phyloP scores from a whole-genome alignment of 2,888 invertebrate species.

The Tinea semifulvella region DNA sequence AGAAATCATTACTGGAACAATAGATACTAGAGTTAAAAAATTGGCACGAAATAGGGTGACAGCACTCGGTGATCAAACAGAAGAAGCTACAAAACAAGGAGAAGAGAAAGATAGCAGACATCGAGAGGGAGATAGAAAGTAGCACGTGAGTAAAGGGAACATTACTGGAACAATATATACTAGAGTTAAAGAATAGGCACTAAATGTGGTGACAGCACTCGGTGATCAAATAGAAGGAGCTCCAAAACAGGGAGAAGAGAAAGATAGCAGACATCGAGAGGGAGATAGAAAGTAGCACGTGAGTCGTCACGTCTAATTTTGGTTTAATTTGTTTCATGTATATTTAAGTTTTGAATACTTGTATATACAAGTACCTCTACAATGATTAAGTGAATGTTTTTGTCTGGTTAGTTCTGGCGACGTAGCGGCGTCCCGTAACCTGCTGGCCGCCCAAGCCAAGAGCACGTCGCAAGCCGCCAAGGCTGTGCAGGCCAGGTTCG shows the following conservation, averaged over 20 bases:
- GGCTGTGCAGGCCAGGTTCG: slow-evolving; percentile 36
- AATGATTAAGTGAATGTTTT: not conserved
- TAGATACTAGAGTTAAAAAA: slow-evolving; percentile 33
- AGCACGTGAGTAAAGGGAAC: slow-evolving; percentile 49
- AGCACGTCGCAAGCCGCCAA: slow-evolving; percentile 25
- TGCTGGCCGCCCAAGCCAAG: slow-evolving; percentile 25
- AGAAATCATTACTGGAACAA: slow-evolving; percentile 40
- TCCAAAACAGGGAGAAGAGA: slow-evolving; percentile 34
- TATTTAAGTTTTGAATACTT: too few species aligned
- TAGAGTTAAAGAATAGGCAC: slow-evolving; percentile 29
- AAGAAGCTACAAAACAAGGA: slow-evolving; percentile 36
- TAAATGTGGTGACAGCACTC: slow-evolving; percentile 25
- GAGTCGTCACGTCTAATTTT: too few species aligned
- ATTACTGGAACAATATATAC: slow-evolving; percentile 46
- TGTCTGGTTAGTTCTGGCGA: not conserved
- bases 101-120: slow-evolving; percentile 36
- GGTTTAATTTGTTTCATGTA: too few species aligned
- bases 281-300: slow-evolving; percentile 47
- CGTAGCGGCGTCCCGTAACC: slow-evolving; percentile 27
- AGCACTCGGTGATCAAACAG: slow-evolving; percentile 26
- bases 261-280: slow-evolving; percentile 40
- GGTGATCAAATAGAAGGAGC: slow-evolving; percentile 31
- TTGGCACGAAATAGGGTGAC: slow-evolving; percentile 30
- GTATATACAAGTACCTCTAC: too few species aligned
- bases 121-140: slow-evolving; percentile 42